These are phyloP conservation scores for Drosophila lacertosa DNA, from an alignment of 1,140 invertebrate species.

Conservation along the genomic window DNA sequence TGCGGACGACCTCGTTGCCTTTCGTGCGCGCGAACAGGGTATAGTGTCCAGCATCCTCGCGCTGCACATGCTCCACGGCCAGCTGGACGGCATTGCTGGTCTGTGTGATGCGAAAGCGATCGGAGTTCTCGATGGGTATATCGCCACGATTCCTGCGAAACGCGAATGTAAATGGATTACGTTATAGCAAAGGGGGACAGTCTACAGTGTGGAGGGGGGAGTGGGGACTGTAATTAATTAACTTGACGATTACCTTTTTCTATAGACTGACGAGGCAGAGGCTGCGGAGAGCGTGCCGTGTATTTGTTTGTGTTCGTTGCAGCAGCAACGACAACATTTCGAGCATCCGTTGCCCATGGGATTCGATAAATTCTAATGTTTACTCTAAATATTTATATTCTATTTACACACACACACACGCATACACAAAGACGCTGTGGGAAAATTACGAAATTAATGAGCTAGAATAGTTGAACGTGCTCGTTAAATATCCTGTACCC, in stretches of 20 bases:
- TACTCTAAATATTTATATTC: conserved; percentile 33
- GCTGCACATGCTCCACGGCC: conserved; percentile 83
- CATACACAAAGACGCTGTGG: conserved; percentile 9
- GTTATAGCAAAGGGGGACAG: neutral
- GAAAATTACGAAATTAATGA: conserved; percentile 4
- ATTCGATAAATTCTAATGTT: conserved; percentile 28
- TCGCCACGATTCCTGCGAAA: conserved; percentile 73
- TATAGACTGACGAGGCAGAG: conserved; percentile 80
- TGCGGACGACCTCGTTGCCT: conserved; percentile 69
- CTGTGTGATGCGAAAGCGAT: conserved; percentile 82
- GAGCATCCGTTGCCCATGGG: conserved; percentile 84
- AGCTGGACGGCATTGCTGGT: conserved; percentile 83
- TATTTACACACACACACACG: conserved; percentile 23
- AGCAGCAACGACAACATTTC: conserved; percentile 74
- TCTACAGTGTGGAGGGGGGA: neutral
- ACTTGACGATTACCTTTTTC: conserved; percentile 70
- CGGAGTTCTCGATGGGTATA: conserved; percentile 80
- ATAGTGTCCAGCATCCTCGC: conserved; percentile 83
- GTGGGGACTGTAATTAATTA: too few relatives aligned
- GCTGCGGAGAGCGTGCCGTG: conserved; percentile 78
- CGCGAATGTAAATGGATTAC: neutral
- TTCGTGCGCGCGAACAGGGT: conserved; percentile 82
- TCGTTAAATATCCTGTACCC: neutral
- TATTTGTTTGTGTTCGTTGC: conserved; percentile 80
- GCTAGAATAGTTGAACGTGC: neutral